A percentile compares a stretch with the other conserved stretches of the same genome.
phyloP scores from a whole-genome alignment of 2,797 vertebrate genomes.

The Tenualosa ilisha region DNA sequence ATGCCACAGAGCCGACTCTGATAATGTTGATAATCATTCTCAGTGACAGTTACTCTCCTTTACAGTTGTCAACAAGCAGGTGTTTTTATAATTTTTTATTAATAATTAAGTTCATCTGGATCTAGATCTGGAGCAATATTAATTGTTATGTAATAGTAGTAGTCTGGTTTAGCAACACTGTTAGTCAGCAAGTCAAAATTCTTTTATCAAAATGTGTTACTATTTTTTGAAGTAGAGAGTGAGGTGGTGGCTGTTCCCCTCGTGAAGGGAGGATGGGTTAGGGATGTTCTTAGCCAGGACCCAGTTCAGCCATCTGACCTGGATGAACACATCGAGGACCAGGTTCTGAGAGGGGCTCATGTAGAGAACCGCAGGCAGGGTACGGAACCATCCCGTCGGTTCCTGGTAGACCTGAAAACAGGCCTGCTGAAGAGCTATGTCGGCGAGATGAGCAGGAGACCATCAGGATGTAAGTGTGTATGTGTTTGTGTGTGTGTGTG shows the following conservation, averaged over 20 bases:
- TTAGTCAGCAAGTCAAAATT: too few relatives aligned
- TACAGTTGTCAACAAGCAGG: neutral
- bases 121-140: too few relatives aligned
- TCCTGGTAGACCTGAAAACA: conserved; percentile 33
- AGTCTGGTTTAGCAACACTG: too few relatives aligned
- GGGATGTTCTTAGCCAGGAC: neutral
- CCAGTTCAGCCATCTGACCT: neutral
- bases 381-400: conserved; percentile 34
- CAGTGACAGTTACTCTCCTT: too few relatives aligned
- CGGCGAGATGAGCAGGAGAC: conserved; percentile 38
- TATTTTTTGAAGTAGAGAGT: neutral
- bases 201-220: neutral
- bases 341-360: neutral
- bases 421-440: conserved; percentile 22
- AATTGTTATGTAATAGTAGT: too few relatives aligned
- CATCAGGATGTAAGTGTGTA: conserved; percentile 7
- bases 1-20: neutral
- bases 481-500: neutral
- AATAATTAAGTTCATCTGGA: too few relatives aligned
- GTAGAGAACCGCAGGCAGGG: conserved; percentile 33
- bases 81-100: too few relatives aligned
- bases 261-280: neutral
- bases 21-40: neutral
- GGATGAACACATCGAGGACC: neutral
- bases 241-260: neutral